These are phyloP conservation scores for Arctia plantaginis DNA, from an alignment of 2,888 invertebrate genomes.

Conservation along the genomic window DNA sequence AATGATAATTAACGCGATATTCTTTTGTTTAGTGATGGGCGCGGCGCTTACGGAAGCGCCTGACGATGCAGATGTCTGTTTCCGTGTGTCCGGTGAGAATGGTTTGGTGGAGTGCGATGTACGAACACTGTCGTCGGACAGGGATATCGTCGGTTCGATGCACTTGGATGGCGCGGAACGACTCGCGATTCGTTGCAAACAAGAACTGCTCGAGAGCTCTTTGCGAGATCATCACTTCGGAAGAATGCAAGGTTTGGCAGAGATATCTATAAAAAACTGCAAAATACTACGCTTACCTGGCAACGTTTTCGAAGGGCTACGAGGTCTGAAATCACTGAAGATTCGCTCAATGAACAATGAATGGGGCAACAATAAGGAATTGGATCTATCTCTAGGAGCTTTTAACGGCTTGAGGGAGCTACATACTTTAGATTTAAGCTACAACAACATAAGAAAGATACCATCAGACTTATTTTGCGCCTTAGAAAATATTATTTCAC, in stretches of 20 bases:
- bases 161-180: conserved; percentile 91
- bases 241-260: conserved; percentile 91
- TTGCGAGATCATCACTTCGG: conserved; percentile 91
- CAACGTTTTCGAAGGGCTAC: conserved; percentile 92
- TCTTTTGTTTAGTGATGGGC: conserved; percentile 86
- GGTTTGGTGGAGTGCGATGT: conserved; percentile 87
- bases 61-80: conserved; percentile 78
- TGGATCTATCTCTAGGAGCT: conserved; percentile 90
- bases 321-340: conserved; percentile 91
- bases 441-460: conserved; percentile 92
- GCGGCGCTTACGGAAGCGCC: conserved; percentile 85
- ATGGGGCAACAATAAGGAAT: conserved; percentile 90
- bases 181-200: conserved; percentile 91
- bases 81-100: conserved; percentile 77
- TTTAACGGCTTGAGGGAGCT: conserved; percentile 92
- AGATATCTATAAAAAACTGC: conserved; percentile 91
- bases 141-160: conserved; percentile 88
- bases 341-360: conserved; percentile 93
- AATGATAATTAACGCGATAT: conserved; percentile 84
- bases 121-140: conserved; percentile 89
- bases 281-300: conserved; percentile 92
- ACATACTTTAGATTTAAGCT: conserved; percentile 91
- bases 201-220: conserved; percentile 88
- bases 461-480: conserved; percentile 93
- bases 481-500: conserved; percentile 91